Base-by-base conservation (phyloP, 1,140 invertebrate species). In the Lerema accius region DNA sequence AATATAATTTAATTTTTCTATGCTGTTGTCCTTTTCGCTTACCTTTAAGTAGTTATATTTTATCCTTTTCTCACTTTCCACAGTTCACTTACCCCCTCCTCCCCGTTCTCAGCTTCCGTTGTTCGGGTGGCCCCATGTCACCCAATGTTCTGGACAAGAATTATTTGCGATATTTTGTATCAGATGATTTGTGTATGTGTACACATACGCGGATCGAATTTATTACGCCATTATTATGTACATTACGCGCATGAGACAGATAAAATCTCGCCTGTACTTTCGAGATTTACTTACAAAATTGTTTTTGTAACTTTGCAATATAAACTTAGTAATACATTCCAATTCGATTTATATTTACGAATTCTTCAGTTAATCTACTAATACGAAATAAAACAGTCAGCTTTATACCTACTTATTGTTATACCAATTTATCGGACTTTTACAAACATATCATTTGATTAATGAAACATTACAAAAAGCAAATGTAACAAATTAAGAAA, bases 1-100 rank as follows among this genome's bases (percentile, higher is more conserved):
- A 90, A 91, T 91, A 91, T 91, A 91, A 91, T 91, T 91, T 91
- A 91, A 91, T 91, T 90, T 91, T 88, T 91, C 84, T 89, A 61
- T 70, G 50, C 58, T 48, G 63, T 78, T 55, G 60, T 86, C 80
- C 71, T 65, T 63, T 65, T 90, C 68, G 60, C 62, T 55, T 75
- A 26, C 56, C 14, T 23, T 40, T 16, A 32, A 37, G 42, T 48
- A 50, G 46, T 11, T 49, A 73, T 65, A 40, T 50, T 60, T 32
- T 69, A 42, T 84, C 80, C 64, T 64, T 74, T 39, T 84, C 80
- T 68, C 35, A 49, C 74, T 78, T 88, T 82, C 73, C 81, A 80
- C 70, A 69, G 69, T 78, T 77, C 67, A 69, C 51, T 70, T 65
- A 67, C 71, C 79, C 78, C 71, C 63, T 75, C 72, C 67, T 62